Conservation (phyloP, 2,888 invertebrate genomes). For the Nebria brevicollis region DNA sequence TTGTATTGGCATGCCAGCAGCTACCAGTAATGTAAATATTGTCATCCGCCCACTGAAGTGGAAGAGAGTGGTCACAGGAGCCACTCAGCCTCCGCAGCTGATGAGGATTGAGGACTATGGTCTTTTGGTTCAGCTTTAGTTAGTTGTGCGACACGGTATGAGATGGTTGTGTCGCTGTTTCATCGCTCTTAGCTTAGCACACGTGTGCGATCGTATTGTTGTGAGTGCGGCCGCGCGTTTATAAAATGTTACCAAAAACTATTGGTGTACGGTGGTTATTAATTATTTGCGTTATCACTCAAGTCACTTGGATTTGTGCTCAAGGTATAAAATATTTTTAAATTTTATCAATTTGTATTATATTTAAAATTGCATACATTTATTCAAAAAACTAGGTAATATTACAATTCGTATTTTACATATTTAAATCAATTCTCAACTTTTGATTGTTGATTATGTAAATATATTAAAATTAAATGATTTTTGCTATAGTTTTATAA, state of each 20-base stretch:
- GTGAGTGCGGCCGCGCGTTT: slow-evolving; percentile 8
- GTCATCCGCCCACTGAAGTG: slow-evolving; percentile 10
- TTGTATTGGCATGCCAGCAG: neutral
- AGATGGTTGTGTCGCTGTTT: slow-evolving; percentile 29
- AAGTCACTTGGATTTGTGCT: slow-evolving; percentile 5
- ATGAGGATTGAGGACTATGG: too few relatives aligned
- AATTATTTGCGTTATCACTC: neutral
- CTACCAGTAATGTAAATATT: slow-evolving; percentile 20
- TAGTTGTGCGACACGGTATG: neutral
- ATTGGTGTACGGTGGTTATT: neutral
- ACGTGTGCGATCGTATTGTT: slow-evolving; percentile 5
- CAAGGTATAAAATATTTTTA: neutral
- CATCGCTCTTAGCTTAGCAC: slow-evolving; percentile 14
- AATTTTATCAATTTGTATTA: too few relatives aligned
- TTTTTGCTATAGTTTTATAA: too few relatives aligned
- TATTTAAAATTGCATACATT: too few relatives aligned
- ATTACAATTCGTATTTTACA: too few relatives aligned
- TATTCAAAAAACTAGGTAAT: too few relatives aligned
- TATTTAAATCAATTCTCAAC: too few relatives aligned
- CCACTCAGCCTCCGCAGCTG: too few relatives aligned
- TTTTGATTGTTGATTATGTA: too few relatives aligned
- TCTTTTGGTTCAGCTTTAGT: slow-evolving; percentile 9
- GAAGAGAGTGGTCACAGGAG: slow-evolving; percentile 2
- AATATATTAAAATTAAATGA: too few relatives aligned
- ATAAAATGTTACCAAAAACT: slow-evolving; percentile 13